phyloP scores from a whole-genome alignment of 92 coral and sea anemone genomes.

The Epizoanthus ramosus region DNA sequence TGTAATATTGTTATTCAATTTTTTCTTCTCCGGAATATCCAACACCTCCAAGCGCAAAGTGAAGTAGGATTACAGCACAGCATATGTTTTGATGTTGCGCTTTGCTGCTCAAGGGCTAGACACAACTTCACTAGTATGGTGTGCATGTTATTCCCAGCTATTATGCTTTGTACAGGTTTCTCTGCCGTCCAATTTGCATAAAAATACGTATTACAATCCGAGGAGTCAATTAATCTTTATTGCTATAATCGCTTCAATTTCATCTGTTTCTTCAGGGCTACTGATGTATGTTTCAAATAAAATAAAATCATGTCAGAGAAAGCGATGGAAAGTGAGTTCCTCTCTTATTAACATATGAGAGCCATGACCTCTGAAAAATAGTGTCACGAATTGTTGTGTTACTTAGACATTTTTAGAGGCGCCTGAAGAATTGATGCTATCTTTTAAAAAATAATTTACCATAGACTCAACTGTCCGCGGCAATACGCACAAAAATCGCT shows the following conservation, averaged over 20 bases:
- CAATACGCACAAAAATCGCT: neutral
- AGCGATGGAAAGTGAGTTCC: neutral
- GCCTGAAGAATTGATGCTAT: neutral
- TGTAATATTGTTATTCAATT: neutral
- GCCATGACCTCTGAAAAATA: neutral
- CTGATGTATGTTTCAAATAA: neutral
- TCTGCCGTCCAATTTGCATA: conserved; percentile 21
- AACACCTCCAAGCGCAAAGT: conserved; percentile 18
- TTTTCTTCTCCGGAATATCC: neutral
- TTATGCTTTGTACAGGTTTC: conserved; percentile 12
- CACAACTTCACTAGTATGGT: neutral
- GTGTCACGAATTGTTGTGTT: conserved; percentile 35
- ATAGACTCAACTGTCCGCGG: neutral
- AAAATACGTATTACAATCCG: conserved; percentile 5
- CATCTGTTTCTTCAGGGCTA: neutral
- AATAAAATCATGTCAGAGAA: neutral
- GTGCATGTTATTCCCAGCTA: neutral
- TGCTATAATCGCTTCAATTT: conserved; percentile 5
- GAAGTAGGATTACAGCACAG: neutral
- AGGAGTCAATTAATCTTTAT: conserved; percentile 5
- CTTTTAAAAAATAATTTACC: conserved; percentile 17
- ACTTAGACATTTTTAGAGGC: neutral
- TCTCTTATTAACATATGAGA: neutral
- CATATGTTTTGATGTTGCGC: conserved; percentile 32
- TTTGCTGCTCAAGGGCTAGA: conserved; percentile 4